Evolutionary conservation across 1,140 invertebrate genomes (phyloP).

Genomic region (Calephelis virginiensis): DNA sequence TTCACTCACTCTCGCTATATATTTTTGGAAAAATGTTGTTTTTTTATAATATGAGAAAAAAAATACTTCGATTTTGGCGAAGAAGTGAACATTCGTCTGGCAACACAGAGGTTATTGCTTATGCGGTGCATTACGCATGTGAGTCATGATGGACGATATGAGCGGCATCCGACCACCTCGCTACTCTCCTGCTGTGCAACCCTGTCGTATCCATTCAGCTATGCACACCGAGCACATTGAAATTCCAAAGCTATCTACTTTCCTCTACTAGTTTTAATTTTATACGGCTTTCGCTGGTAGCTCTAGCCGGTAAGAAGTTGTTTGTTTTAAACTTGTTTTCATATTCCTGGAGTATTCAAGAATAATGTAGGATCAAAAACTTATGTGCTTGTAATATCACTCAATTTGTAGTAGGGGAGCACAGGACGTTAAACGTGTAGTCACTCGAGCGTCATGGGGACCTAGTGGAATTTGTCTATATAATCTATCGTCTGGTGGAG

Average conservation of each 20-base stretch:
- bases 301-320: not conserved
- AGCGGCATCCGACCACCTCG: constrained; percentile 25
- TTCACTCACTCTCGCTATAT: too few relatives aligned
- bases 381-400: too few relatives aligned
- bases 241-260: constrained; percentile 12
- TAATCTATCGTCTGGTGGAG: too few relatives aligned
- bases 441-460: too few relatives aligned
- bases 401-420: too few relatives aligned
- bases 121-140: constrained; percentile 12
- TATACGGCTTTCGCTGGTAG: not conserved
- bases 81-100: not conserved
- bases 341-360: too few relatives aligned
- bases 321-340: not conserved
- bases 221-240: constrained; percentile 9
- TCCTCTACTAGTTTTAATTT: constrained; percentile 6
- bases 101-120: constrained; percentile 1
- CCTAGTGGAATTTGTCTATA: too few relatives aligned
- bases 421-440: too few relatives aligned
- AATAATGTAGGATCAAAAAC: too few relatives aligned
- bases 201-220: constrained; percentile 23
- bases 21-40: too few relatives aligned
- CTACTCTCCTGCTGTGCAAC: constrained; percentile 20
- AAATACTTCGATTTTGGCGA: not conserved
- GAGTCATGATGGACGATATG: constrained; percentile 15
- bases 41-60: too few relatives aligned